These are phyloP conservation scores for Agriopis aurantiaria DNA, from an alignment of 2,888 invertebrate species.

Conservation along the genomic window DNA sequence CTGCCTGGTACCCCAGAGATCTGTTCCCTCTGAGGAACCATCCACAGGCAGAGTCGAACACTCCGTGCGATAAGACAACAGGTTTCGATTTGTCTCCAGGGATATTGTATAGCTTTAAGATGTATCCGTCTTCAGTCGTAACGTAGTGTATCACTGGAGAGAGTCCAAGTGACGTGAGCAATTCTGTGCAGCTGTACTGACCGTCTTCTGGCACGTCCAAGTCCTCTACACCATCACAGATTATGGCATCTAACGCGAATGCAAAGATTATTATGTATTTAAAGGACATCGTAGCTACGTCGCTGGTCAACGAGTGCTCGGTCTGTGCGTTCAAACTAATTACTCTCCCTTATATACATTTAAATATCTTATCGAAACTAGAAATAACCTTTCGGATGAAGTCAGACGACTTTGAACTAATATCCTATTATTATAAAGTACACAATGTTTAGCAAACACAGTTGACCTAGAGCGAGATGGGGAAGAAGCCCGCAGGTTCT, in stretches of 20 bases:
- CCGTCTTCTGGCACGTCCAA: slow-evolving; percentile 35
- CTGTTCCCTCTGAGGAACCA: slow-evolving; percentile 54
- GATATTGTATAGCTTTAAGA: slow-evolving; percentile 52
- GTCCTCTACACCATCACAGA: slow-evolving; percentile 5
- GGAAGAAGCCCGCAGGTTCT: slow-evolving; percentile 20
- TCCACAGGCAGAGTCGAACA: slow-evolving; percentile 52
- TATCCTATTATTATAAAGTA: slow-evolving; percentile 16
- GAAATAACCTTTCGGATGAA: slow-evolving; percentile 8
- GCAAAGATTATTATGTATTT: neutral
- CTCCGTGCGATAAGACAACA: slow-evolving; percentile 53
- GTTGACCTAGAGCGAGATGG: slow-evolving; percentile 19
- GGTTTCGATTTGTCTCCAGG: slow-evolving; percentile 47
- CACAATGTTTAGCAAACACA: slow-evolving; percentile 12
- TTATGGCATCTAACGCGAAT: slow-evolving; percentile 4
- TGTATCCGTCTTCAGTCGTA: slow-evolving; percentile 58
- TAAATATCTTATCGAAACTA: slow-evolving; percentile 30
- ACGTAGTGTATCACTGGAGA: slow-evolving; percentile 46
- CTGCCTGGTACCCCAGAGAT: slow-evolving; percentile 52
- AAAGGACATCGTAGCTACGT: slow-evolving; percentile 9
- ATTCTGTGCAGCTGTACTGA: slow-evolving; percentile 40
- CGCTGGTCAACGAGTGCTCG: neutral
- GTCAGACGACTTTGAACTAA: slow-evolving; percentile 25
- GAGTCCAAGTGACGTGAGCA: slow-evolving; percentile 47
- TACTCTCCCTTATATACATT: slow-evolving; percentile 24
- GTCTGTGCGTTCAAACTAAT: slow-evolving; percentile 9